Evolutionary conservation across 2,888 invertebrate genomes (phyloP), one percentile per base, ranked within the genome.

Genomic region (Oscheius sp.): DNA sequence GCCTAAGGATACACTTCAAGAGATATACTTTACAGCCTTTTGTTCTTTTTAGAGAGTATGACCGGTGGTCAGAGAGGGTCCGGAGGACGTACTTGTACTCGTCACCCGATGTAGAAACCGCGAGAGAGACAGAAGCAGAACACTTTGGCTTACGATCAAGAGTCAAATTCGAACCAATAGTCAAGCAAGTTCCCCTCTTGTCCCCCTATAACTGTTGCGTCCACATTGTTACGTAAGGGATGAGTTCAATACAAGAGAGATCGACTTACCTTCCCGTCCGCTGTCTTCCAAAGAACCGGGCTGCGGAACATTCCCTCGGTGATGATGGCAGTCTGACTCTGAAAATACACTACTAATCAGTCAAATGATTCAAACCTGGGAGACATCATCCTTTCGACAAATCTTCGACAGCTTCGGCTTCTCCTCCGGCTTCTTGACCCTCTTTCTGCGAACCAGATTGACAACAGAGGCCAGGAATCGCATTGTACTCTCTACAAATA

Each of bases 251-350:
- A 21, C 48, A 3, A 42, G 37, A n/a, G 21, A 29, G n/a, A 37
- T 29, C 7, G 47, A 11, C n/a, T 50, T 33, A 68, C 68, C 68
- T 68, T 68, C 55, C 68, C 68, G 33, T 68, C 68, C 4, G 68
- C 53, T 4, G 68, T 55, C 42, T 68, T 68, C 68, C 68, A 68
- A n/a, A 68, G 55, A 7, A 68, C 55, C 9, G 68, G 68, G 53
- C 68, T 37, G 11, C 37, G 33, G 55, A 68, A 68, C 35, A 37
- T 53, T 55, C 55, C 68, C 2, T 63, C 63, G 29, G 63, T 48
- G 2, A 63, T 48, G 1, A 48, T 63, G 21, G 63, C 63, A 29
- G 63, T 48, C 48, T 48, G 48, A 50, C 63, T 63, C 63, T 63
- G 48, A 29, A 63, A 48, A 1, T 7, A 7, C 7, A 42, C 7